Evolutionary conservation across 2,797 vertebrate genomes (phyloP), one percentile per base, ranked within the genome.

Genomic region (Helostoma temminkii): DNA sequence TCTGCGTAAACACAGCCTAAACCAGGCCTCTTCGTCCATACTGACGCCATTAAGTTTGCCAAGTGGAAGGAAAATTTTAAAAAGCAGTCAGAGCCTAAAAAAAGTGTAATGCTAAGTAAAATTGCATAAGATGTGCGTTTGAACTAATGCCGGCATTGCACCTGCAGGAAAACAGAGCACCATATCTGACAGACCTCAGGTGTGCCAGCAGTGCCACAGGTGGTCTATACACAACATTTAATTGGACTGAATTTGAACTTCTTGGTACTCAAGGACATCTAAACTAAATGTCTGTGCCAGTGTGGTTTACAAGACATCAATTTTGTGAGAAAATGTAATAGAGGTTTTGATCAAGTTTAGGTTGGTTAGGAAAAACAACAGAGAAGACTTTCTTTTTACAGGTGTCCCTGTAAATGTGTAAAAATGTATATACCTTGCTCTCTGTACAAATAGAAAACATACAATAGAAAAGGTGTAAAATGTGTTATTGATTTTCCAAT

Each of bases 141-240:
- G n/a, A n/a, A n/a, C n/a, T n/a, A n/a, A n/a, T n/a, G n/a, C n/a
- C n/a, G n/a, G n/a, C n/a, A n/a, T n/a, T n/a, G n/a, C n/a, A n/a
- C n/a, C n/a, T n/a, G n/a, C n/a, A n/a, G n/a, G n/a, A n/a, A n/a
- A n/a, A n/a, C n/a, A n/a, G n/a, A n/a, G n/a, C n/a, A n/a, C n/a
- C n/a, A n/a, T n/a, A n/a, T n/a, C n/a, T 69, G 70, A 82, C 63
- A 46, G 62, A 34, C 30, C 15, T 76, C 62, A 52, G 45, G 57
- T 55, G 50, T 55, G 11, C 22, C 34, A 36, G 32, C 34, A 26
- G 14, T 24, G 22, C 22, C 9, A 9, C 5, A 7, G 22, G 6
- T 14, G n/a, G 39, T 30, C 2, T 21, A 3, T 16, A 12, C 16
- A 16, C 28, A 52, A 21, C 14, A 34, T 30, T 9, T 30, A 30